Percentiles rank a stretch among this genome's conserved stretches.
Conservation (phyloP, 2,888 invertebrate genomes). For the Julus scandinavius region DNA sequence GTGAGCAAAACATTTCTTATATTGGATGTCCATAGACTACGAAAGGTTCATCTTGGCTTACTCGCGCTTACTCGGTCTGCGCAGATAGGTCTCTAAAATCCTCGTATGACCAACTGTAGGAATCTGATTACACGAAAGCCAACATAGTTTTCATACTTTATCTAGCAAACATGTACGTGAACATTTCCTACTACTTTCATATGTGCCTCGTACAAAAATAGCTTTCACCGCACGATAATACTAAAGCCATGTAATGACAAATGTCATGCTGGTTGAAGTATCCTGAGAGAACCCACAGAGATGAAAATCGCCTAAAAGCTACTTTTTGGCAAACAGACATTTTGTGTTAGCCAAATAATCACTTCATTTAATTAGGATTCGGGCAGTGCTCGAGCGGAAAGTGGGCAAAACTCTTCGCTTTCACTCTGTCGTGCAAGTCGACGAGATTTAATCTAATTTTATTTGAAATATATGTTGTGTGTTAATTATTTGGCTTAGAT, state of each 20-base stretch:
- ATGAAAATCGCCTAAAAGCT: slow-evolving; percentile 31
- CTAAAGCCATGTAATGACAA: slow-evolving; percentile 36
- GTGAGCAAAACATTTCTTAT: too few relatives aligned
- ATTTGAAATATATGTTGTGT: background rate
- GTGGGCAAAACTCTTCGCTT: background rate
- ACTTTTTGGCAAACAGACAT: slow-evolving; percentile 35
- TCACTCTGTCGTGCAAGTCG: background rate
- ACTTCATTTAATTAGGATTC: slow-evolving; percentile 39
- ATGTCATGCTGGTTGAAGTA: slow-evolving; percentile 38
- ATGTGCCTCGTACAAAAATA: slow-evolving; percentile 12
- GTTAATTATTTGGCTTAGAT: too few relatives aligned
- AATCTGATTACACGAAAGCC: background rate
- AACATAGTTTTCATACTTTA: slow-evolving; percentile 8
- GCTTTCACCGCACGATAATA: slow-evolving; percentile 36
- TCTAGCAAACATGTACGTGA: background rate
- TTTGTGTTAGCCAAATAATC: slow-evolving; percentile 24
- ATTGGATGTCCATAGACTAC: too few relatives aligned
- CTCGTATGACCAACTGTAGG: background rate
- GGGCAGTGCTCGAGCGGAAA: background rate
- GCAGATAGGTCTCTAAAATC: background rate
- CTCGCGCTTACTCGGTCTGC: too few relatives aligned
- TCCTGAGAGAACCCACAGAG: background rate
- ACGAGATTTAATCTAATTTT: background rate
- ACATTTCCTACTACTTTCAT: background rate
- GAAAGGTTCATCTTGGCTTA: too few relatives aligned